Base-by-base conservation (phyloP, 2,888 invertebrate species). In the Balanococcus diminutus region DNA sequence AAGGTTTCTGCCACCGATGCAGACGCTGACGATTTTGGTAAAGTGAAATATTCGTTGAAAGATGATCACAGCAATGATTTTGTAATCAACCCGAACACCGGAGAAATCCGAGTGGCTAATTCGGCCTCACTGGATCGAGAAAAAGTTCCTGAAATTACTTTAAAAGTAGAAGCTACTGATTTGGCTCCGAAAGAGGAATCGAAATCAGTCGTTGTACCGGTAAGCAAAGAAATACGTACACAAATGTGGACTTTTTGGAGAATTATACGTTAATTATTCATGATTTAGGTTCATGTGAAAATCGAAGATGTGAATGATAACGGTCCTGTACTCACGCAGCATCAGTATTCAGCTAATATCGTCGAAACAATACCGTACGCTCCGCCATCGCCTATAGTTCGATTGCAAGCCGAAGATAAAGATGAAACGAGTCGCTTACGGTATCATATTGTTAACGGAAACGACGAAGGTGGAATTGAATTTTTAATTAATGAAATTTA, bases 281-380 rank as follows among this genome's bases (percentile, higher is more conserved):
- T 61, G 86, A 88, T 86, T 0, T 89, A 94, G 94, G 91, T 96
- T 1, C 92, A 94, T 89, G 93, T 96, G 72, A 94, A 93, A 90
- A 92, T 97, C 11, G 89, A 92, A 32, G 97, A 98, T 89, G 93
- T 95, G n/a, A 97, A 98, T 90, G 97, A 98, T 90, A 96, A 97
- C 90, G 91, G 94, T 0, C 98, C 98, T 0, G 91, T 93, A 75
- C 98, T 98, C 90, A 93, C 92, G 0, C 94, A 95, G 88, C 92
- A 93, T 81, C 92, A 92, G 9, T 97, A 96, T 90, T 93, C 93
- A 88, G 94, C 94, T 0, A 94, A 94, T 0, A 95, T 97, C 16
- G 95, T 95, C 0, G 97, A 97, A 90, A 96, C 96, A 89, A 91
- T 95, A 0, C 93, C 95, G 14, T 90, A 95, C 22, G 93, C 94